Evolutionary conservation across 1,140 invertebrate species (phyloP), one percentile per base, ranked within the genome.

Genomic region (Lerema accius): DNA sequence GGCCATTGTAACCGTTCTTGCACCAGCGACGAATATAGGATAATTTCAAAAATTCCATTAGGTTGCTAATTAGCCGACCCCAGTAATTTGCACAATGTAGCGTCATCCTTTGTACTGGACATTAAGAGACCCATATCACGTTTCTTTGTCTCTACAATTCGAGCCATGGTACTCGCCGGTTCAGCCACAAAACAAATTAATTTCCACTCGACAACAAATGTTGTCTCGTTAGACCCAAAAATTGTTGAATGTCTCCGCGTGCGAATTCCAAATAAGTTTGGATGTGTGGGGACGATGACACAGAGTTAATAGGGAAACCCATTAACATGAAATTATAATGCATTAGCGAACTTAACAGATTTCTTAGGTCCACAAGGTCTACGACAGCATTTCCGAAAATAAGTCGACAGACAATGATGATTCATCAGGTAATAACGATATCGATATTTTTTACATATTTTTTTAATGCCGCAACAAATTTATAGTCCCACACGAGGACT

Each of bases 71-170:
- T 78, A 78, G 73, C 63, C 14, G 19, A 49, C 43, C 53, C 56
- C 50, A 53, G 67, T 67, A 77, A 80, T 80, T 77, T 71, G 63
- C 72, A 69, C 66, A 69, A 63, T 63, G 43, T 60, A 55, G 59
- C 28, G 42, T 50, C 39, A 62, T 65, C 69, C 74, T 80, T 76
- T 80, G 77, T 75, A 61, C 55, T 48, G 55, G 55, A 70, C 77
- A 75, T 80, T 77, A 75, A 69, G 67, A 70, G 63, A 80, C 77
- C 77, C 77, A 73, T 80, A 80, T 80, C 77, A 80, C 74, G 77
- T 80, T 75, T 77, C 77, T 80, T 77, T 79, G 76, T 69, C 67
- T 69, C 65, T 69, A 65, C 55, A 67, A 65, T 67, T 55, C 69
- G 55, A 63, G 50, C 58, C 45, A n/a, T n/a, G n/a, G n/a, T n/a